These are phyloP conservation scores for Panonychus citri DNA, from an alignment of 1,140 invertebrate genomes.

Conservation along the genomic window DNA sequence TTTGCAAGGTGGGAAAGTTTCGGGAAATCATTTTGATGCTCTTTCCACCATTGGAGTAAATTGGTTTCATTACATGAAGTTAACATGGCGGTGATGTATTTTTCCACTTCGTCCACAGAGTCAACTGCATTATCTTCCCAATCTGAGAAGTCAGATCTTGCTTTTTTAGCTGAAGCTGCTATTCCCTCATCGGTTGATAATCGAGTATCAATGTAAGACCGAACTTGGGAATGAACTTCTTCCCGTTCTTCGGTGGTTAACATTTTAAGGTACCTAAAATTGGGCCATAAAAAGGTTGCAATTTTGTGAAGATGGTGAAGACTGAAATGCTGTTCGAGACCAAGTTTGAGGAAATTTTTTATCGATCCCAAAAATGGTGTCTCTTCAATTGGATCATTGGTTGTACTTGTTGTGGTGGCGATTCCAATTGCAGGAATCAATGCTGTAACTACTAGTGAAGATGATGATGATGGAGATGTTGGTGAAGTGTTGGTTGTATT, in stretches of 20 bases:
- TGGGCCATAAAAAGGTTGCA: constrained; percentile 12
- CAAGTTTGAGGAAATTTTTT: not conserved
- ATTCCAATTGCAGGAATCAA: too few species aligned
- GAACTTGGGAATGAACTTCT: constrained; percentile 10
- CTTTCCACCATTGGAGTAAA: constrained; percentile 12
- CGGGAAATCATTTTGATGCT: constrained; percentile 8
- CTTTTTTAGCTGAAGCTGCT: not conserved
- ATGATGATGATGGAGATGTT: not conserved
- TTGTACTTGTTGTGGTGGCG: not conserved
- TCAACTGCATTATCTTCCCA: constrained; percentile 8
- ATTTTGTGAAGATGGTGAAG: constrained; percentile 9
- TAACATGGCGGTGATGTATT: constrained; percentile 8
- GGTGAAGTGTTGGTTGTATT: not conserved
- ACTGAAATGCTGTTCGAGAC: constrained; percentile 3
- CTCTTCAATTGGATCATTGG: not conserved
- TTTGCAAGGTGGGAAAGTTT: constrained; percentile 9
- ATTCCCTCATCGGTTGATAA: not conserved
- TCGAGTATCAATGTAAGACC: constrained; percentile 5
- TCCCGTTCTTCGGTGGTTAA: constrained; percentile 9
- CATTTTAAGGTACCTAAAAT: constrained; percentile 13
- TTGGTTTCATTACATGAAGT: constrained; percentile 8
- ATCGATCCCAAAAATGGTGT: not conserved
- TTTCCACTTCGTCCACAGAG: constrained; percentile 9
- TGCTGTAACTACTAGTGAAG: too few species aligned
- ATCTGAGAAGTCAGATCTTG: constrained; percentile 9